phyloP scores from a whole-genome alignment of 2,888 invertebrate genomes.

The Erebia ligea region DNA sequence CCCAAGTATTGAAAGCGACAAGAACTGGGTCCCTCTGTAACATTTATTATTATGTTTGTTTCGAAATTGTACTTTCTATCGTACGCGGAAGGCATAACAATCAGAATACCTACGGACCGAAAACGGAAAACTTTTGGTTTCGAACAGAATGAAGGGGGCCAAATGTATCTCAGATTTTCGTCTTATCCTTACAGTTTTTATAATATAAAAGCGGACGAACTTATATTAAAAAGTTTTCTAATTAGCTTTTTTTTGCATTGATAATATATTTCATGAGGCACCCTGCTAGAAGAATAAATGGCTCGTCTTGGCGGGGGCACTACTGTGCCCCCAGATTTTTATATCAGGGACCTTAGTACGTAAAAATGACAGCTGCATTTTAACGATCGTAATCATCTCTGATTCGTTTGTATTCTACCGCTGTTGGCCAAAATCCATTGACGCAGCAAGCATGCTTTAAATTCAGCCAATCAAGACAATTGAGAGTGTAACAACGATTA shows the following conservation, averaged over 20 bases:
- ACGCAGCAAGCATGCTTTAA: too few relatives aligned
- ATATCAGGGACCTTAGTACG: too few relatives aligned
- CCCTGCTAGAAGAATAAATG: neutral
- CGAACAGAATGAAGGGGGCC: neutral
- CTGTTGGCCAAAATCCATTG: too few relatives aligned
- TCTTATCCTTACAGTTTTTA: neutral
- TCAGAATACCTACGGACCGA: slow-evolving; percentile 4
- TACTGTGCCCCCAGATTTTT: too few relatives aligned
- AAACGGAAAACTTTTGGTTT: slow-evolving; percentile 15
- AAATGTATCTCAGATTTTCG: slow-evolving; percentile 4
- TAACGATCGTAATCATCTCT: too few relatives aligned
- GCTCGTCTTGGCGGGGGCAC: too few relatives aligned
- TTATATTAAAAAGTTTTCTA: neutral
- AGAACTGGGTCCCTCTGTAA: slow-evolving; percentile 14
- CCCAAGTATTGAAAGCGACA: slow-evolving; percentile 19
- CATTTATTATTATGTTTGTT: slow-evolving; percentile 26
- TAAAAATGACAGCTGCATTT: too few relatives aligned
- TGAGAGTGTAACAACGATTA: too few relatives aligned
- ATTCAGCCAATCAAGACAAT: too few relatives aligned
- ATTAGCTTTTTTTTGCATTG: neutral
- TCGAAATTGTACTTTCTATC: slow-evolving; percentile 11
- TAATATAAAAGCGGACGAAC: neutral
- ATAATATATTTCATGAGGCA: neutral
- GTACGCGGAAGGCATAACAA: slow-evolving; percentile 22
- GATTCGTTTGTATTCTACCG: too few relatives aligned